phyloP scores from a whole-genome alignment of 2,888 invertebrate species.

The Odontomyia ornata region DNA sequence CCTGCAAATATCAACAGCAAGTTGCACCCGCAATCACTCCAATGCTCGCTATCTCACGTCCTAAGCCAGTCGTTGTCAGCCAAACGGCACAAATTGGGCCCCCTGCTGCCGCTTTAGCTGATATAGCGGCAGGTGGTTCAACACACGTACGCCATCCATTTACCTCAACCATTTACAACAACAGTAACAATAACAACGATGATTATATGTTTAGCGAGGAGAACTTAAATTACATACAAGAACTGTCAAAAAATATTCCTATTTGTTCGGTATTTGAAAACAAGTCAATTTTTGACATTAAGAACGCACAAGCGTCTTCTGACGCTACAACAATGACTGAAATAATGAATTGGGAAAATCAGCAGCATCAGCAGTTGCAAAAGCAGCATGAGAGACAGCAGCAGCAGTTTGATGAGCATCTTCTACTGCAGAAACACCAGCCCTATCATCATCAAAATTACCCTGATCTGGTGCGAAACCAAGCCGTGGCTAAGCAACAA shows the following conservation, averaged over 20 bases:
- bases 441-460: conserved; percentile 44
- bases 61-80: not conserved
- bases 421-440: conserved; percentile 15
- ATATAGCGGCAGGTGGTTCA: not conserved
- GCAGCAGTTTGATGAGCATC: conserved; percentile 2
- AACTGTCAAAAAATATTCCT: conserved; percentile 63
- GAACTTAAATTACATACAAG: conserved; percentile 62
- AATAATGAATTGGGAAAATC: conserved; percentile 58
- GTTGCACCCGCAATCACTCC: not conserved
- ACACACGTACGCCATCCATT: not conserved
- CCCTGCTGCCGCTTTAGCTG: not conserved
- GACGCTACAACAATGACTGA: conserved; percentile 56
- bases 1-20: conserved; percentile 32
- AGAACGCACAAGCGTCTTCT: conserved; percentile 48
- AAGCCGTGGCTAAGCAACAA: conserved; percentile 17
- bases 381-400: conserved; percentile 46
- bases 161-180: not conserved
- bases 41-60: not conserved
- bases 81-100: not conserved
- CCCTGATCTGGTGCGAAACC: conserved; percentile 50
- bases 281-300: conserved; percentile 61
- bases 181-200: conserved; percentile 46
- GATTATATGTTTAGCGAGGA: conserved; percentile 61
- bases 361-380: conserved; percentile 56
- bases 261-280: conserved; percentile 64